These are phyloP conservation scores for Knipowitschia caucasica DNA, from an alignment of 2,797 vertebrate genomes.

Conservation along the genomic window DNA sequence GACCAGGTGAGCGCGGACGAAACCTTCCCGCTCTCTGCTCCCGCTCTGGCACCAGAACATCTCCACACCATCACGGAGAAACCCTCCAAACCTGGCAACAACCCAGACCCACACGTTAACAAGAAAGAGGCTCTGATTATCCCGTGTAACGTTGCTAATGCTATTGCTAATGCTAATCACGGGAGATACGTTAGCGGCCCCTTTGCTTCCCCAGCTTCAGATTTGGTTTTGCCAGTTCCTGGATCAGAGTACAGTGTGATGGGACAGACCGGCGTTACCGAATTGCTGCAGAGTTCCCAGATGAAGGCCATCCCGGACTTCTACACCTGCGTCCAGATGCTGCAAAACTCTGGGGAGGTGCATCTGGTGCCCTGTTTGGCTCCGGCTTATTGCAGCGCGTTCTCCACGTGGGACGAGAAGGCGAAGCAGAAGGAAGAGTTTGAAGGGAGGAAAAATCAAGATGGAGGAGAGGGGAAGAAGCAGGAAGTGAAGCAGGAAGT, in stretches of 20 bases:
- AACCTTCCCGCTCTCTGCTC: constrained; percentile 7
- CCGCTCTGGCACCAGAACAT: too few relatives aligned
- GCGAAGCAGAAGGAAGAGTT: constrained; percentile 24
- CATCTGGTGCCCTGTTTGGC: constrained; percentile 69
- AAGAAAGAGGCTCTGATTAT: constrained; percentile 15
- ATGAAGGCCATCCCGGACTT: constrained; percentile 50
- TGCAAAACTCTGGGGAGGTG: constrained; percentile 60
- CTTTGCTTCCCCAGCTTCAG: constrained; percentile 15
- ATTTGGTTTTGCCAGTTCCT: constrained; percentile 33
- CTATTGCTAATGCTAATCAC: too few relatives aligned
- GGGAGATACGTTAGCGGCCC: too few relatives aligned
- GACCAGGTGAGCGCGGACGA: constrained; percentile 51
- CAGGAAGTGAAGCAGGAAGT: constrained; percentile 1
- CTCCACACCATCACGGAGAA: too few relatives aligned
- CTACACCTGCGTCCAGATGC: constrained; percentile 76
- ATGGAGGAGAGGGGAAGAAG: constrained; percentile 3
- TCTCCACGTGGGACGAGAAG: constrained; percentile 19
- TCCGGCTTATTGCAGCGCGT: constrained; percentile 20
- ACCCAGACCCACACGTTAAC: neutral
- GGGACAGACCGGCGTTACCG: constrained; percentile 4
- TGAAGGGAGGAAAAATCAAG: constrained; percentile 22
- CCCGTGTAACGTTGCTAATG: neutral
- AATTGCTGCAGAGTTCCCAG: fast-evolving
- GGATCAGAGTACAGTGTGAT: constrained; percentile 61
- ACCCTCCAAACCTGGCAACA: too few relatives aligned